phyloP scores from a whole-genome alignment of 92 coral and sea anemone species.

The Zoanthus sansibaricus region DNA sequence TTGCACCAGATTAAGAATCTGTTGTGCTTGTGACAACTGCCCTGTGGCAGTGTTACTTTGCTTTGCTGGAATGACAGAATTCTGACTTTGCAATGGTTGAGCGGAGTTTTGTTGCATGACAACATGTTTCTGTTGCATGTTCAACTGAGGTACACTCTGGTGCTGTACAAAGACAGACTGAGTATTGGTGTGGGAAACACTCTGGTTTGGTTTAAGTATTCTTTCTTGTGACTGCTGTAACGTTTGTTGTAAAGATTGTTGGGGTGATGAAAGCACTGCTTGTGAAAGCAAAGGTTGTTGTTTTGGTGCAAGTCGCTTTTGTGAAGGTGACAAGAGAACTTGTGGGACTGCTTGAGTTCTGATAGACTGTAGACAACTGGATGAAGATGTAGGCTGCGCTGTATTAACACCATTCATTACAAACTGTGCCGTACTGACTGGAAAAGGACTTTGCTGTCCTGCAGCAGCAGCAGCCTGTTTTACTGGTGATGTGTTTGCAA shows the following conservation, averaged over 20 bases:
- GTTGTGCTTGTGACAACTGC: conserved; percentile 61
- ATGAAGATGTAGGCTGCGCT: conserved; percentile 13
- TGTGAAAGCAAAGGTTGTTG: conserved; percentile 79
- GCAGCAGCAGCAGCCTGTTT: conserved; percentile 35
- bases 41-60: conserved; percentile 37
- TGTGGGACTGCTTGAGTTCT: conserved; percentile 36
- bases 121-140: conserved; percentile 39
- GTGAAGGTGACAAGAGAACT: conserved; percentile 32
- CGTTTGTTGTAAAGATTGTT: conserved; percentile 32
- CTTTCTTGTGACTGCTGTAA: conserved; percentile 42
- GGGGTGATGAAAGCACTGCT: conserved; percentile 65
- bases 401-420: conserved; percentile 41
- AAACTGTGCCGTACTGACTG: conserved; percentile 44
- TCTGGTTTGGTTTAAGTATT: conserved; percentile 15
- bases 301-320: conserved; percentile 85
- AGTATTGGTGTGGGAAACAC: conserved; percentile 6
- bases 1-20: conserved; percentile 58
- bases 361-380: conserved; percentile 4
- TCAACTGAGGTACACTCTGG: conserved; percentile 21
- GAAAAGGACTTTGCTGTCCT: conserved; percentile 42
- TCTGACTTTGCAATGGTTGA: conserved; percentile 56
- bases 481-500: conserved; percentile 38
- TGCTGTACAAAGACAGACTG: conserved; percentile 31
- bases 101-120: conserved; percentile 57
- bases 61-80: conserved; percentile 55